Evolutionary conservation across 1,140 invertebrate species (phyloP).

Genomic region (Drosophila trapezifrons): DNA sequence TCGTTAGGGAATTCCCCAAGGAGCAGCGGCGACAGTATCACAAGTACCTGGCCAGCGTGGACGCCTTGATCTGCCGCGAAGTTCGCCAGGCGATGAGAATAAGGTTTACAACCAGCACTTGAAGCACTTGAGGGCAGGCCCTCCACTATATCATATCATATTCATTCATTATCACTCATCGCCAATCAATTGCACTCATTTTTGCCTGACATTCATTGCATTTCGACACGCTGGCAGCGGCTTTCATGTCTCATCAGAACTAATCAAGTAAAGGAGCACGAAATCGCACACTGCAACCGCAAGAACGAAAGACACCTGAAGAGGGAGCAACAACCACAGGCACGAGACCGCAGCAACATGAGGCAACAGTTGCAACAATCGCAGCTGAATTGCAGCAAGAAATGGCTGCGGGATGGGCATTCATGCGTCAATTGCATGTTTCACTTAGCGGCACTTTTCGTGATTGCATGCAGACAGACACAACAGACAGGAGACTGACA

Average conservation of each 20-base stretch:
- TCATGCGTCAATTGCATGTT: slow-evolving; percentile 82
- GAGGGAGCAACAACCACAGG: slow-evolving; percentile 54
- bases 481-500: slow-evolving; percentile 2
- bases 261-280: slow-evolving; percentile 81
- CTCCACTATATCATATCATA: slow-evolving; percentile 7
- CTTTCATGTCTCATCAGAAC: slow-evolving; percentile 81
- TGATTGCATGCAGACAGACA: slow-evolving; percentile 72
- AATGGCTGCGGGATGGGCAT: slow-evolving; percentile 63
- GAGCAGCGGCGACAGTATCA: slow-evolving; percentile 67
- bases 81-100: slow-evolving; percentile 74
- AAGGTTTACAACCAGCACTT: slow-evolving; percentile 59
- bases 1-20: slow-evolving; percentile 71
- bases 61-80: slow-evolving; percentile 69
- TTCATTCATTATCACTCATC: slow-evolving; percentile 26
- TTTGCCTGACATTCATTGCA: slow-evolving; percentile 55
- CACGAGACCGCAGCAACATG: slow-evolving; percentile 50
- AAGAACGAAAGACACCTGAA: slow-evolving; percentile 69
- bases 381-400: slow-evolving; percentile 46
- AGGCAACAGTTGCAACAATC: slow-evolving; percentile 46
- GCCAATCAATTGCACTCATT: slow-evolving; percentile 33
- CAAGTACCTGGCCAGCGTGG: slow-evolving; percentile 72
- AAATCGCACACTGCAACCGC: slow-evolving; percentile 68
- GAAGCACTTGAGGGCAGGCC: too few species aligned
- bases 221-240: slow-evolving; percentile 68
- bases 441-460: slow-evolving; percentile 80